phyloP scores from a whole-genome alignment of 2,113 vertebrate species.

The Pachycephala philippinensis region DNA sequence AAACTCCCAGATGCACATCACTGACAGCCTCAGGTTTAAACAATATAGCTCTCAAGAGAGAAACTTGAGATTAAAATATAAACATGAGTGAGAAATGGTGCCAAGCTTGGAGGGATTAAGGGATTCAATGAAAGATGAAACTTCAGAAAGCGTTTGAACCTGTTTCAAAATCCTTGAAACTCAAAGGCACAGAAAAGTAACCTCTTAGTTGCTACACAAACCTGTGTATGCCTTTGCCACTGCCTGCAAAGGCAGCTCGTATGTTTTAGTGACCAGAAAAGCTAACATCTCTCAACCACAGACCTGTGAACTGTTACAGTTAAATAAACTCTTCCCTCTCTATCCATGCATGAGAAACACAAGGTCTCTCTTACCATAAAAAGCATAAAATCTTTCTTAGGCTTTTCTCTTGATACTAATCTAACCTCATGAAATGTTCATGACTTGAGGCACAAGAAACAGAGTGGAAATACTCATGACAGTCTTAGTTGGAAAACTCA shows the following conservation, averaged over 20 bases:
- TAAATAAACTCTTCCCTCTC: neutral
- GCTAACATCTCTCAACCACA: neutral
- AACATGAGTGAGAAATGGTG: slow-evolving; percentile 43
- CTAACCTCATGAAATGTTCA: neutral
- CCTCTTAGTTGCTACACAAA: slow-evolving; percentile 8
- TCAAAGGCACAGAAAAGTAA: slow-evolving; percentile 35
- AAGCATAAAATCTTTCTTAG: neutral
- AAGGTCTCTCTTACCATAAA: neutral
- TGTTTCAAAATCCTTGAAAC: slow-evolving; percentile 54
- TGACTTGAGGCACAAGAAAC: neutral
- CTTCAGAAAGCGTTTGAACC: slow-evolving; percentile 6
- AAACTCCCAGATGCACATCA: slow-evolving; percentile 2
- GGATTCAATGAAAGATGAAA: slow-evolving; percentile 62
- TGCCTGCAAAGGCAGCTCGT: neutral
- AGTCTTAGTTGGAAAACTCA: neutral
- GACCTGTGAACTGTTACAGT: neutral
- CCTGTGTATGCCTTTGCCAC: neutral
- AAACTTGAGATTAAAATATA: slow-evolving; percentile 50
- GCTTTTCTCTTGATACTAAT: neutral
- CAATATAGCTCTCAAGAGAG: slow-evolving; percentile 20
- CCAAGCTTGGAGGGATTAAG: slow-evolving; percentile 58
- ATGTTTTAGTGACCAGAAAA: neutral
- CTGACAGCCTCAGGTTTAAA: slow-evolving; percentile 31
- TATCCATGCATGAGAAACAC: neutral
- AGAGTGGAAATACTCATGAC: neutral